Conservation (phyloP, 1,140 invertebrate genomes). For the Lanistes nyassanus region DNA sequence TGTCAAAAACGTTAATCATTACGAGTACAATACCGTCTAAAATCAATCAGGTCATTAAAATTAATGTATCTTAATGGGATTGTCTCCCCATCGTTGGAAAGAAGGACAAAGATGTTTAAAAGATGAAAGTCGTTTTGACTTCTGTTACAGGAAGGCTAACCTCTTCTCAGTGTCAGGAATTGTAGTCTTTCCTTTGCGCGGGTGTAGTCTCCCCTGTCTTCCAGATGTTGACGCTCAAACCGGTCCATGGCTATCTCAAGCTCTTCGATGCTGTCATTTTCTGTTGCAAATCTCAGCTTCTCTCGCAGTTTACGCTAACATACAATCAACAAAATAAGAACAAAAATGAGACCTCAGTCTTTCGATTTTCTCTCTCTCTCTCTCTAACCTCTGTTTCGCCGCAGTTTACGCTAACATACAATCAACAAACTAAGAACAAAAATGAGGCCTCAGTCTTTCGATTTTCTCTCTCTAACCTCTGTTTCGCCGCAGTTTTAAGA, state of each 20-base stretch:
- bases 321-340: not conserved
- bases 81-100: not conserved
- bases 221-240: constrained; percentile 46
- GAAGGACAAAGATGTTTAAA: not conserved
- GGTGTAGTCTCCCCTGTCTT: constrained; percentile 48
- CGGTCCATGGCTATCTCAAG: constrained; percentile 37
- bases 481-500: no score
- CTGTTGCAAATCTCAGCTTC: constrained; percentile 37
- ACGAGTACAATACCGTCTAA: not conserved
- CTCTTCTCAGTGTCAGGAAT: constrained; percentile 42
- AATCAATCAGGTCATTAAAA: not conserved
- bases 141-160: constrained; percentile 28
- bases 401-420: no score
- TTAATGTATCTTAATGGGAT: not conserved
- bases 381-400: no score
- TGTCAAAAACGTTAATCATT: not conserved
- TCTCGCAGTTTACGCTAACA: constrained; percentile 31
- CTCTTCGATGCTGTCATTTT: constrained; percentile 34
- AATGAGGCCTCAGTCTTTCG: no score
- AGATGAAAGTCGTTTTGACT: not conserved
- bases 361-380: no score
- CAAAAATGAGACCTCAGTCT: no score
- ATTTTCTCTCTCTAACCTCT: no score
- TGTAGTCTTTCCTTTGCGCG: constrained; percentile 42
- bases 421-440: no score